phyloP scores from a whole-genome alignment of 2,797 vertebrate species.

The Halcyon smyrnensis region DNA sequence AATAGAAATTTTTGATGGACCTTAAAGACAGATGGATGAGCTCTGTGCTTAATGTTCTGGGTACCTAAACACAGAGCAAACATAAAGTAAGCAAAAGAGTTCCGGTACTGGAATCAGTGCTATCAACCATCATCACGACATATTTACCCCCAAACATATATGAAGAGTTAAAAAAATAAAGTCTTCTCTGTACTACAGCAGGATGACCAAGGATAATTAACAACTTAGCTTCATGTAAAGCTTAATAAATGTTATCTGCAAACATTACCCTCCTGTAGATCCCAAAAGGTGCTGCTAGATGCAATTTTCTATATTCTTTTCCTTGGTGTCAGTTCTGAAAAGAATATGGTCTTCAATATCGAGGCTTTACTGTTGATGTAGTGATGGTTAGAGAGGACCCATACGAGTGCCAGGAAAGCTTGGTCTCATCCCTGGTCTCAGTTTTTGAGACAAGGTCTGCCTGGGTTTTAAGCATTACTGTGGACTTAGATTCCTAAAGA shows the following conservation, averaged over 20 bases:
- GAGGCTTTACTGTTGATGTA: background rate
- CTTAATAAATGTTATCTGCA: too few species aligned
- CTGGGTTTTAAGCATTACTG: background rate
- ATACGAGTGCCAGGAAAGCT: background rate
- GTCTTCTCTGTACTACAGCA: background rate
- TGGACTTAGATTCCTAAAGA: background rate
- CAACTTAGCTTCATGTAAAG: background rate
- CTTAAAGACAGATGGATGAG: background rate
- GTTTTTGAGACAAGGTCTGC: background rate
- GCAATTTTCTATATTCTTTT: background rate
- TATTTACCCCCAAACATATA: background rate
- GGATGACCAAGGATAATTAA: background rate
- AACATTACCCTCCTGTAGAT: background rate
- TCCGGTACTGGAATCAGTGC: background rate
- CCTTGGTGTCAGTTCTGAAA: background rate
- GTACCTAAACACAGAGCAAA: background rate
- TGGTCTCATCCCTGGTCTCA: background rate
- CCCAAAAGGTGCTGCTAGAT: background rate
- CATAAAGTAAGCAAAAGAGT: background rate
- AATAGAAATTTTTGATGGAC: background rate
- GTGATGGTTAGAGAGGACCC: background rate
- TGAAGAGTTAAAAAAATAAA: background rate
- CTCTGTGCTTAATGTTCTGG: background rate
- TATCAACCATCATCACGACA: background rate
- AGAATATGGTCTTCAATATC: background rate